Percentiles rank a stretch among this genome's conserved stretches.
These are phyloP conservation scores for Crepidodera aurea DNA, from an alignment of 2,888 invertebrate species.

Conservation along the genomic window DNA sequence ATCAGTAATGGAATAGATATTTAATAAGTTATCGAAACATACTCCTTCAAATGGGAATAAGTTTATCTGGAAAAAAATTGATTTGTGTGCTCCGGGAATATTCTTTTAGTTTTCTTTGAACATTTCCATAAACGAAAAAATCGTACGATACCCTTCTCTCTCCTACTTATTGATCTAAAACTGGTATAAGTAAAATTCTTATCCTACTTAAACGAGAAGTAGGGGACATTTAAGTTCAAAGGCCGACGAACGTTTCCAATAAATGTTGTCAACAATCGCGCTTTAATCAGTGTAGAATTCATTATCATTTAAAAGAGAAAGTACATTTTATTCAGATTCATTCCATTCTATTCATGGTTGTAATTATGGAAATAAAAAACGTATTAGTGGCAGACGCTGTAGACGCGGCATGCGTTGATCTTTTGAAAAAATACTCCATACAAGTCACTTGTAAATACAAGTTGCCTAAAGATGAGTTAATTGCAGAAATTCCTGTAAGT, in stretches of 20 bases:
- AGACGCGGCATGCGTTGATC: conserved; percentile 83
- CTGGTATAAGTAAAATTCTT: not conserved
- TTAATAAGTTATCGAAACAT: no score
- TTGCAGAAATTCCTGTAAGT: conserved; percentile 83
- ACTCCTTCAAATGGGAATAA: no score
- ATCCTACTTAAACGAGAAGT: not conserved
- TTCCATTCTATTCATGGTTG: not conserved
- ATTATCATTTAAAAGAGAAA: not conserved
- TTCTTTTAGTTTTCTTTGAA: no score
- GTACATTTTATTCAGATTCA: not conserved
- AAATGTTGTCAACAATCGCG: conserved; percentile 8
- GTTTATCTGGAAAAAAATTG: no score
- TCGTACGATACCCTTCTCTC: not conserved
- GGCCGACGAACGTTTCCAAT: conserved; percentile 6
- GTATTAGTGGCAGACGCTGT: conserved; percentile 95
- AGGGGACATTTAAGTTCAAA: conserved; percentile 8
- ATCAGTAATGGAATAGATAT: no score
- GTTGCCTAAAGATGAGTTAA: conserved; percentile 78
- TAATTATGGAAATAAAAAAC: conserved; percentile 69
- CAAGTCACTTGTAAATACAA: conserved; percentile 82
- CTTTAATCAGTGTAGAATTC: not conserved
- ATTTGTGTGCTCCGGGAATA: no score
- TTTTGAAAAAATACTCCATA: conserved; percentile 80
- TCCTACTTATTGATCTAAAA: not conserved
- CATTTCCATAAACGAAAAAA: no score